Evolutionary conservation across 2,888 invertebrate genomes (phyloP), one percentile per base, ranked within the genome.

Genomic region (Polietes domitor): DNA sequence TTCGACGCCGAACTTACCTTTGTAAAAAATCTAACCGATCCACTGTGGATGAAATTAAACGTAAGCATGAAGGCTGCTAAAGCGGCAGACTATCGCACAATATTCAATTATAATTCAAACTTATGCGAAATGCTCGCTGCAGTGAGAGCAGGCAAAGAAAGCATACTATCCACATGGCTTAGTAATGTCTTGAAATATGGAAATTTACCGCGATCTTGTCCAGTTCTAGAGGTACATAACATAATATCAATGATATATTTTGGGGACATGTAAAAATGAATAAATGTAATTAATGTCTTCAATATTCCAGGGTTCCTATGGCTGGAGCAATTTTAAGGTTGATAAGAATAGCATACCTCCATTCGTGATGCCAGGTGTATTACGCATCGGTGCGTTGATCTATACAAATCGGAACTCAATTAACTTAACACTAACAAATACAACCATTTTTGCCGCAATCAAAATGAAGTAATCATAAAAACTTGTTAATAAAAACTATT

Each of bases 141-240:
- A 6, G 3, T 12, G 6, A 53, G 26, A 19, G 7, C 7, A 28
- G 17, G 12, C 26, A 5, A 15, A 19, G 9, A 10, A 7, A 72
- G 15, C 19, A 4, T 53, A 4, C 26, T 72, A 9, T 19, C 12
- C 17, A 5, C 15, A 10, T 72, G 72, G 72, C 1, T 53, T 5
- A 19, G 28, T 24, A 72, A 72, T 72, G 19, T 72, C 6, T 26
- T 32, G n/a, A 50, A 53, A 53, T 72, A 72, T 28, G n/a, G 72
- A 4, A 28, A 50, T 26, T 12, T 50, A 1, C 50, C 72, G 4
- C 43, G 26, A 3, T 26, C 53, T 10, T 72, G 72, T 72, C 72
- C 72, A 1, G 21, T 72, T 1, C 7, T 72, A 9, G 32, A 21
- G 72, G 72, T 72, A 50, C n/a, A n/a, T n/a, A n/a, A n/a, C n/a